Evolutionary conservation across 1,140 invertebrate species (phyloP).

Genomic region (Phocides pigmalion): DNA sequence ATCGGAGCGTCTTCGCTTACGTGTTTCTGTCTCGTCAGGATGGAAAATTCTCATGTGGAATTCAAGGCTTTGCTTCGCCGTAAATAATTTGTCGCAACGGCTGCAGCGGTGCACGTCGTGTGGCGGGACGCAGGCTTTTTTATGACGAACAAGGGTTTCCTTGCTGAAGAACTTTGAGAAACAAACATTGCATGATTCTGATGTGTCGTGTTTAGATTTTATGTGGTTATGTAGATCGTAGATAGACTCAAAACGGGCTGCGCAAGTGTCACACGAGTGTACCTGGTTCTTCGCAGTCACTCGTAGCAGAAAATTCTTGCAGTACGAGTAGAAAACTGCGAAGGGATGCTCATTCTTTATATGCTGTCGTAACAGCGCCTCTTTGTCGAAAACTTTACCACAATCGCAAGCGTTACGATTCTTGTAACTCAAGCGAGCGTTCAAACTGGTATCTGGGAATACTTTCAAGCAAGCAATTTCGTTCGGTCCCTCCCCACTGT

Average conservation of each 20-base stretch:
- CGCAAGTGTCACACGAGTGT: slow-evolving; percentile 54
- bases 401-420: slow-evolving; percentile 39
- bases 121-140: slow-evolving; percentile 59
- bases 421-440: too few species aligned
- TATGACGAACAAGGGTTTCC: slow-evolving; percentile 55
- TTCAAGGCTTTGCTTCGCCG: slow-evolving; percentile 62
- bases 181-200: slow-evolving; percentile 66
- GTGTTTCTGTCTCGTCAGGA: slow-evolving; percentile 47
- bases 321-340: slow-evolving; percentile 64
- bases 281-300: slow-evolving; percentile 23
- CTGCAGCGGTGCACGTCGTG: slow-evolving; percentile 52
- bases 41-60: slow-evolving; percentile 68
- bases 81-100: slow-evolving; percentile 67
- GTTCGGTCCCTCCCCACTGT: slow-evolving; percentile 39
- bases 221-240: slow-evolving; percentile 65
- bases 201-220: slow-evolving; percentile 47
- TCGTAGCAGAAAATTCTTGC: slow-evolving; percentile 51
- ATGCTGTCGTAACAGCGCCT: slow-evolving; percentile 54
- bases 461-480: slow-evolving; percentile 41
- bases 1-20: too few species aligned
- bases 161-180: slow-evolving; percentile 64
- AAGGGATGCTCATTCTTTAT: slow-evolving; percentile 61
- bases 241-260: slow-evolving; percentile 40
- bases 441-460: too few species aligned
- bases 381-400: slow-evolving; percentile 51